Evolutionary conservation across 2,888 invertebrate species (phyloP).

Genomic region (Eupithecia subfuscata): DNA sequence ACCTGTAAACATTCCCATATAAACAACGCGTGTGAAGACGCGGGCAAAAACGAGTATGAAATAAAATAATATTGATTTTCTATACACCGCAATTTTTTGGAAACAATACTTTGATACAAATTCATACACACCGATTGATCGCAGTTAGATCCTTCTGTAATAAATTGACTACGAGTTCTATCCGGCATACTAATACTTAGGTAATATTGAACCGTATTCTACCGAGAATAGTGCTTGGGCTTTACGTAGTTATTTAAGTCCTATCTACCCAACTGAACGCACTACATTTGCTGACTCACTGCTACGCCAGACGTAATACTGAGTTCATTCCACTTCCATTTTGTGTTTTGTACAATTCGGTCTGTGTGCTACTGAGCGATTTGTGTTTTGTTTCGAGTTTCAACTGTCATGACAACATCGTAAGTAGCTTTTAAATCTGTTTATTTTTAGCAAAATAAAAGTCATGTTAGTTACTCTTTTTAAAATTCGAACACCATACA

Average conservation of each 20-base stretch:
- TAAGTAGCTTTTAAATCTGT: background rate
- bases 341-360: background rate
- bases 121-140: background rate
- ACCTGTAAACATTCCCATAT: too few relatives aligned
- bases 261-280: background rate
- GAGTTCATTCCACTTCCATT: background rate
- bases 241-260: background rate
- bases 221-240: background rate
- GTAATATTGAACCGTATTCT: background rate
- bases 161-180: background rate
- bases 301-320: background rate
- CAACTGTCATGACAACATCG: background rate
- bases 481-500: too few relatives aligned
- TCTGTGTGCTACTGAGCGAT: background rate
- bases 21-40: too few relatives aligned
- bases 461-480: too few relatives aligned
- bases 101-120: background rate
- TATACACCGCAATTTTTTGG: too few relatives aligned
- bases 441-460: too few relatives aligned
- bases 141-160: background rate
- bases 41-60: too few relatives aligned
- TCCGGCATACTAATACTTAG: background rate
- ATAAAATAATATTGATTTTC: too few relatives aligned
- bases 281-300: conserved; percentile 1
- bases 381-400: background rate